Percentiles rank a stretch among this genome's conserved stretches.
phyloP scores from a whole-genome alignment of 2,113 vertebrate genomes.

The Rallus limicola region DNA sequence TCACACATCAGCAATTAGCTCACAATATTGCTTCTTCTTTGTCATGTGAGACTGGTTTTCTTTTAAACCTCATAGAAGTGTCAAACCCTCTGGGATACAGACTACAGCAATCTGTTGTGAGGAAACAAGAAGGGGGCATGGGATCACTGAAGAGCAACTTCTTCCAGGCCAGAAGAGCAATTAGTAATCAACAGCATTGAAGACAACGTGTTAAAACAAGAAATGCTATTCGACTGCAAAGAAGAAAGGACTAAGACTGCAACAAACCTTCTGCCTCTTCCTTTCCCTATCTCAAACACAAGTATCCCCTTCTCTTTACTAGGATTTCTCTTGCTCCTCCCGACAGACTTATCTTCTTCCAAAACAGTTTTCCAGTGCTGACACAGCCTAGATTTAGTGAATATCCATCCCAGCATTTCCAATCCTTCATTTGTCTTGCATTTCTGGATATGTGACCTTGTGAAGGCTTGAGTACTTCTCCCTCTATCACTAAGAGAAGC shows the following conservation, averaged over 20 bases:
- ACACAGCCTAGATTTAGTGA: neutral
- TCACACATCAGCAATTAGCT: neutral
- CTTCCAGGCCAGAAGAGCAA: neutral
- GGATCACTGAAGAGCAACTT: neutral
- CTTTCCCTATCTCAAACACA: neutral
- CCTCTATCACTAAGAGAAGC: neutral
- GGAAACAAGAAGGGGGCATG: neutral
- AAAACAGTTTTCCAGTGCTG: neutral
- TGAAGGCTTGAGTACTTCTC: neutral
- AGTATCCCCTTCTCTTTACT: neutral
- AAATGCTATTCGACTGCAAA: neutral
- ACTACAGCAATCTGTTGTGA: neutral
- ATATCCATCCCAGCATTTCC: neutral
- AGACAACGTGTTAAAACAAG: neutral
- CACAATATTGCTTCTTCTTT: neutral
- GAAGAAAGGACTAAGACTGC: neutral
- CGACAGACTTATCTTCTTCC: neutral
- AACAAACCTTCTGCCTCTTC: neutral
- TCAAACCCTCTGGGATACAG: neutral
- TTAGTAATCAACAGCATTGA: neutral
- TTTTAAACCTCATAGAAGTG: neutral
- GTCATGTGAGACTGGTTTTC: neutral
- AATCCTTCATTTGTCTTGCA: neutral
- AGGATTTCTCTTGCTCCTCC: neutral
- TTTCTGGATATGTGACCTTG: neutral